A percentile compares a stretch with the other conserved stretches of the same genome.
phyloP scores from a whole-genome alignment of 1,140 invertebrate genomes.

The Dermatophagoides farinae region DNA sequence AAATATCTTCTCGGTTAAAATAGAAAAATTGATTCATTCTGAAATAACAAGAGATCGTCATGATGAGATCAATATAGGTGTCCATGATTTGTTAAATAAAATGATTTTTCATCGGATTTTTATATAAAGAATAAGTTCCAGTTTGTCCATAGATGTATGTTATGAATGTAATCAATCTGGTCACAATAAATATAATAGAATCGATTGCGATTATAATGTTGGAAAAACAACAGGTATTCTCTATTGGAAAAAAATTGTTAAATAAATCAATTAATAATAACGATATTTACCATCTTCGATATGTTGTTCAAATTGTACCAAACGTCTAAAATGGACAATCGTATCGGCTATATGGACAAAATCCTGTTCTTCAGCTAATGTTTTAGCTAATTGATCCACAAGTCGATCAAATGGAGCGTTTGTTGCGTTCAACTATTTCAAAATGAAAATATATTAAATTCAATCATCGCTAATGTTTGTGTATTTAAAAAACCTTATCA shows the following conservation, averaged over 20 bases:
- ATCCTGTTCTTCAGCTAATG: not conserved
- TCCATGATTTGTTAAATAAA: no score
- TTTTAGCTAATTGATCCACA: not conserved
- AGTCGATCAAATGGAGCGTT: not conserved
- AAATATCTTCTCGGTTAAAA: not conserved
- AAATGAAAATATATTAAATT: no score
- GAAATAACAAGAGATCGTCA: no score
- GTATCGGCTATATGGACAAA: not conserved
- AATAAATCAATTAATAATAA: no score
- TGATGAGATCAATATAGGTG: no score
- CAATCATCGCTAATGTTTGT: no score
- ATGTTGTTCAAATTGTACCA: not conserved
- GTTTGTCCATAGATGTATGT: no score
- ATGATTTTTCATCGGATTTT: no score
- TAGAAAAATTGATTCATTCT: not conserved
- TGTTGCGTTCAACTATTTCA: not conserved
- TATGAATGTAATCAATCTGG: no score
- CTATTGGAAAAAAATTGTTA: not conserved
- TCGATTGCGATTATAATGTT: not conserved
- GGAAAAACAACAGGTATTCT: not conserved
- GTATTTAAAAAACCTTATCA: conserved; percentile 32
- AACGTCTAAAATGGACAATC: not conserved
- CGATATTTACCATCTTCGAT: not conserved
- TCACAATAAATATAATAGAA: not conserved
- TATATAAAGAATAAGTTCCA: no score